A percentile compares a stretch with the other conserved stretches of the same genome.
phyloP scores from a whole-genome alignment of 1,140 invertebrate species.

The Diplogasteroides magnus region DNA sequence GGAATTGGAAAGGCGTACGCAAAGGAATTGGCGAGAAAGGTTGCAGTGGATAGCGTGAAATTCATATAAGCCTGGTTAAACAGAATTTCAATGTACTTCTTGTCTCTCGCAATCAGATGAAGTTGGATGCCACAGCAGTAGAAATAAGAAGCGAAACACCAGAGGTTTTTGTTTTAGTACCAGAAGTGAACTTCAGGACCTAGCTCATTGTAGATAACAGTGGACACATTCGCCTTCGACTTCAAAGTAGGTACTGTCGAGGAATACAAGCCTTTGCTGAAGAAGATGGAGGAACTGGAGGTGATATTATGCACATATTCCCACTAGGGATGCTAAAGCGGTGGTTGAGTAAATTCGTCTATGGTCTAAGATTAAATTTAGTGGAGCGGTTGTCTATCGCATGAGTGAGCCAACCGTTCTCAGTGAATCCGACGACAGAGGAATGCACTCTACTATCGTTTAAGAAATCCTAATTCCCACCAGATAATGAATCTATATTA shows the following conservation, averaged over 20 bases:
- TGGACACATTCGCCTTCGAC: not conserved
- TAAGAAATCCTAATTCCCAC: no score
- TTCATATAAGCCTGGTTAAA: not conserved
- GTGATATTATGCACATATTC: no score
- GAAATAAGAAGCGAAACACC: slow-evolving; percentile 1
- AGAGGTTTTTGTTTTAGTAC: not conserved
- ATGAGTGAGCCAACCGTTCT: no score
- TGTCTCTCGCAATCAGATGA: slow-evolving; percentile 8
- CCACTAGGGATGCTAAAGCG: no score
- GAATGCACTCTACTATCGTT: no score
- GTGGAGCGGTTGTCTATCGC: no score
- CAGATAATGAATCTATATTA: no score
- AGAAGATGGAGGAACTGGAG: not conserved
- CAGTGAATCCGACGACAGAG: no score
- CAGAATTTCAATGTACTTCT: slow-evolving; percentile 21
- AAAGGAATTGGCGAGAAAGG: slow-evolving; percentile 1
- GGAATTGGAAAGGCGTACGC: slow-evolving; percentile 29
- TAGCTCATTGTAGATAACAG: not conserved
- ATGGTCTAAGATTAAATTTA: no score
- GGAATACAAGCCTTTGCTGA: not conserved
- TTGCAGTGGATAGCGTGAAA: no score
- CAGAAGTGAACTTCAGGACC: not conserved
- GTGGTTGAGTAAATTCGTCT: no score
- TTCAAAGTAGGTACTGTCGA: not conserved
- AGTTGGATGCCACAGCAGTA: slow-evolving; percentile 7